Conservation (phyloP, 2,797 vertebrate genomes). For the Enteromius unitaeniatus region DNA sequence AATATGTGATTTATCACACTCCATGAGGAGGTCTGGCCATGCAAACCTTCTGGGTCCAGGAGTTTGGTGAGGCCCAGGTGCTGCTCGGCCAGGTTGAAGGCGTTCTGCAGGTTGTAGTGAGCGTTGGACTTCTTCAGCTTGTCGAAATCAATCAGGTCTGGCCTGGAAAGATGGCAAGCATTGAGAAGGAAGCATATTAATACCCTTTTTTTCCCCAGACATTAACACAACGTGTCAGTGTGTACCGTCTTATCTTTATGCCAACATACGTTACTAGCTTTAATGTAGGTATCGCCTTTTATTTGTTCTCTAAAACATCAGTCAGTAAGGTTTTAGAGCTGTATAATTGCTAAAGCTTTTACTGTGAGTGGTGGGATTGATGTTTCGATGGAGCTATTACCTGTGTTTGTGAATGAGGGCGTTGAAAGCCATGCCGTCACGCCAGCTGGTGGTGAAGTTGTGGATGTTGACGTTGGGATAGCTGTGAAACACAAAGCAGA, state of each 20-base stretch:
- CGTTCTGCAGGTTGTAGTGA: conserved; percentile 97
- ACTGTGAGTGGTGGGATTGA: no score
- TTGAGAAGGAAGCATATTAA: not conserved
- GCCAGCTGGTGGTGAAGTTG: conserved; percentile 90
- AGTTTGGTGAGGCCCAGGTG: conserved; percentile 95
- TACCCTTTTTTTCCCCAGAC: no score
- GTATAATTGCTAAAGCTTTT: no score
- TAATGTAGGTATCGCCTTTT: no score
- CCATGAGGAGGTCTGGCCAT: not conserved
- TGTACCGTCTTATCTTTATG: no score
- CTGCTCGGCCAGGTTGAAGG: conserved; percentile 95
- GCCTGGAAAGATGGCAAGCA: conserved; percentile 71
- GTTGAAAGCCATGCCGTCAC: conserved; percentile 90
- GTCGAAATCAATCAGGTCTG: conserved; percentile 96
- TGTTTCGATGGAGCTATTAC: conserved; percentile 6
- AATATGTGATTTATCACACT: no score
- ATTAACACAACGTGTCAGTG: no score
- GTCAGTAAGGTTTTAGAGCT: no score
- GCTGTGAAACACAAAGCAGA: conserved; percentile 65
- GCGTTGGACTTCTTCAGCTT: conserved; percentile 97
- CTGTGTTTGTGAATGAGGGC: conserved; percentile 71
- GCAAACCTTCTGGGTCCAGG: conserved; percentile 90
- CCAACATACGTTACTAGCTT: no score
- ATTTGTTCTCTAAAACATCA: no score
- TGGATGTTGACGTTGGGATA: conserved; percentile 90